Base-by-base conservation (phyloP, 2,113 vertebrate genomes). In the Gracilinanus agilis region DNA sequence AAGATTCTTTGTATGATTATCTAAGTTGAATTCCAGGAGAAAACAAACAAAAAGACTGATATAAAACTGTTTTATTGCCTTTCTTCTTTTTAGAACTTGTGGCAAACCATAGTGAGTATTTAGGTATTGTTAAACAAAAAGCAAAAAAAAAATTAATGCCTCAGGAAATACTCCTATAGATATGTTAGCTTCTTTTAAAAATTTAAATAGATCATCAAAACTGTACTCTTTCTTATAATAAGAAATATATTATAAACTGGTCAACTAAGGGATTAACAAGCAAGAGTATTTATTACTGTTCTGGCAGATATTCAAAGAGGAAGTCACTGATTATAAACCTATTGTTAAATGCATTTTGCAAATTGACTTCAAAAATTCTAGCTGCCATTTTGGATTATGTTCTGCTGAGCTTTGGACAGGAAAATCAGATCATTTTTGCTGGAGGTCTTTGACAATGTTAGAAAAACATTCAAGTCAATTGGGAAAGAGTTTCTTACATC, bases 261-360 rank as follows among this genome's bases (percentile, higher is more conserved):
- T 40, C 90, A 95, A 56, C 93, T 92, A 83, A 93, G 53, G 75
- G 40, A 54, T 67, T 95, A 95, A 95, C 93, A 89, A 95, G 88
- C 34, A 6, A 96, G 90, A 88, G n/a, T 3, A 94, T 94, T 92
- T 75, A 97, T 96, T 88, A 58, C 0, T 93, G n/a, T 88, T 29
- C 90, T 54, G 95, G 67, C 55, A 29, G 93, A 96, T 90, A 97
- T 55, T 92, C 92, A 90, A 91, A 93, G 27, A n/a, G 9, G 2
- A 1, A 92, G 40, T 53, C 90, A 90, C 0, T 95, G 93, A 83
- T 91, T 92, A 95, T 1, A 95, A 92, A 92, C 9, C 95, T 2
- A 54, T 94, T 96, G 55, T 29, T 95, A 97, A 95, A 24, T 83
- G 3, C 27, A 56, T 94, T 97, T 94, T 98, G 2, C 25, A 98